Percentiles rank a stretch among this genome's conserved stretches.
Conservation (phyloP, 1,140 invertebrate species). For the Homarus americanus region DNA sequence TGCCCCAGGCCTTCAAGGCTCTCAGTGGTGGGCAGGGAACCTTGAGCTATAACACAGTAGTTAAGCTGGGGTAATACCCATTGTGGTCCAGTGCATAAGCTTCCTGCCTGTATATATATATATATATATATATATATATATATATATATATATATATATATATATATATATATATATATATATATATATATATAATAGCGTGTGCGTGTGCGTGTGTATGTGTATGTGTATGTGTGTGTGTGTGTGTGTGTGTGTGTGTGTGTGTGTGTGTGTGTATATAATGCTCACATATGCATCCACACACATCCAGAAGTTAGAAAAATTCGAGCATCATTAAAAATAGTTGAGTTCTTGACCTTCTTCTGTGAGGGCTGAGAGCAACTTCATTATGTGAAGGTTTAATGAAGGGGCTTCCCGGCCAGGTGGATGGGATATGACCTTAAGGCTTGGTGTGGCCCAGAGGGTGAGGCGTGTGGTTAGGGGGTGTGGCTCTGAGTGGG, state of each 20-base stretch:
- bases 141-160: conserved; percentile 23
- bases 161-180: conserved; percentile 14
- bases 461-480: no score
- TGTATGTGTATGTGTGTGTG: neutral
- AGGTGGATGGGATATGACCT: no score
- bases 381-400: neutral
- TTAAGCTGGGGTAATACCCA: no score
- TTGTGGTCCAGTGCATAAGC: no score
- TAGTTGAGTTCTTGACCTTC: neutral
- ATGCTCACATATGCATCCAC: neutral
- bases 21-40: no score
- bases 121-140: neutral
- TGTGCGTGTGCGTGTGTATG: neutral
- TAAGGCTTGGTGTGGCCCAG: no score
- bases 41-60: no score
- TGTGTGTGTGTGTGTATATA: neutral
- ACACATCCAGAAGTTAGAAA: neutral
- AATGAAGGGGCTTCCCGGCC: neutral
- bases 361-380: neutral
- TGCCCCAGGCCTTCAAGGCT: no score
- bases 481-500: no score
- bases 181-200: neutral
- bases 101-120: neutral
- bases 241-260: neutral
- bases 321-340: neutral